Base-by-base conservation (phyloP, 2,888 invertebrate genomes). In the Dicranocentrus wangi region DNA sequence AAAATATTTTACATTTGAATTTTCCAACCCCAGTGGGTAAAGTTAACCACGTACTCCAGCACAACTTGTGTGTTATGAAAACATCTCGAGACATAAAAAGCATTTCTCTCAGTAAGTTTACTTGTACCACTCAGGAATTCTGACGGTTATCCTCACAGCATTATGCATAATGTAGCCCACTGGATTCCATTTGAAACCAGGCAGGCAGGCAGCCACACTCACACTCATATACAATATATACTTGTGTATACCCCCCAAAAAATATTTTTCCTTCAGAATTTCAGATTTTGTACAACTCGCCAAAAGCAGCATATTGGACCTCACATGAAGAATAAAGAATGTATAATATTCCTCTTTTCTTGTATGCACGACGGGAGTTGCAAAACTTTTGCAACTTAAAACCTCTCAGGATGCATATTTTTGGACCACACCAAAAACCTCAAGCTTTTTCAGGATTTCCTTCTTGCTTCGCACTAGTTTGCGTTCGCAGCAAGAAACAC, bases 121-220 rank as follows among this genome's bases (percentile, higher is more conserved):
- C 42, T 21, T 23, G n/a, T 17, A n/a, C 55, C 55, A 42, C 70
- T 65, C 65, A 55, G 65, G 58, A 78, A 78, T 78, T 71, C 70
- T 63, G 55, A 77, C 70, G 61, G 77, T 70, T 77, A 58, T 70
- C 63, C 69, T 55, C 55, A 63, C 53, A 43, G 53, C 53, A 53
- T 70, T 77, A 77, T 77, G 77, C 77, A 77, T 77, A 77, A 77
- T 78, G 71, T 71, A 71, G 28, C 78, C 61, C 58, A 58, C 71
- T 65, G 71, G 71, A 78, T 78, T 78, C 78, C 78, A 71, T 78
- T 78, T 71, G 61, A 78, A 70, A 63, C 61, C 47, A 8, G 19
- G n/a, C 19, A 58, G 1, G 17, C 25, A 10, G 7, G 55, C 7
- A 65, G 55, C 13, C 32, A 32, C 13, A 32, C 28, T 60, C 25